Evolutionary conservation across 2,113 vertebrate genomes (phyloP).

Genomic region (Chlorocebus sabaeus): DNA sequence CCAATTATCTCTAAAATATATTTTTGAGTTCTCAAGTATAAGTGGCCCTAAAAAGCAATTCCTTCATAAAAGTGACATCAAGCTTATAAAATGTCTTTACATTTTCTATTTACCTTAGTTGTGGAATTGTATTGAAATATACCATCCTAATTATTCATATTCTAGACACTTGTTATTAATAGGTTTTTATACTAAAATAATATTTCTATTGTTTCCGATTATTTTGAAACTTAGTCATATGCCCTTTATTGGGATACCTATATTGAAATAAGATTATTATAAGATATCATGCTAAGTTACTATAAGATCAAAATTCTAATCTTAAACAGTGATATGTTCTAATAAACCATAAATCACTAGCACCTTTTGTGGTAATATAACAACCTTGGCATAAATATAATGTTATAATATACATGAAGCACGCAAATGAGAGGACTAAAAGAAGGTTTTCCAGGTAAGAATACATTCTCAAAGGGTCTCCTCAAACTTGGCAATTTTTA

Average conservation of each 20-base stretch:
- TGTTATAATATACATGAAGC: not conserved
- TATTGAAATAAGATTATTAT: not conserved
- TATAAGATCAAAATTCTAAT: not conserved
- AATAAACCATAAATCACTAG: not conserved
- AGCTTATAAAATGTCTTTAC: not conserved
- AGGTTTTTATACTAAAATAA: not conserved
- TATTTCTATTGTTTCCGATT: not conserved
- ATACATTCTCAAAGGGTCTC: not conserved
- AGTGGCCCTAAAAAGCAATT: not conserved
- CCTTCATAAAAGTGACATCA: not conserved
- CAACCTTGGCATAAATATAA: not conserved
- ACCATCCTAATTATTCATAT: not conserved
- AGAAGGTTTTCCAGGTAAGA: not conserved
- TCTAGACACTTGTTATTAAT: not conserved
- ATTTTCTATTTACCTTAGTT: not conserved
- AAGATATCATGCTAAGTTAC: no score
- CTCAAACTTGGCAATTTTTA: not conserved
- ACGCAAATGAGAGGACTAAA: not conserved
- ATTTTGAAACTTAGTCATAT: fast-evolving
- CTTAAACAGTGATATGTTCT: not conserved
- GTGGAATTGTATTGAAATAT: not conserved
- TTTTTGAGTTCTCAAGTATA: not conserved
- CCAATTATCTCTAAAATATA: not conserved
- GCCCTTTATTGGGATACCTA: not conserved
- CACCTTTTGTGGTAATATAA: not conserved